Evolutionary conservation across 2,888 invertebrate species (phyloP).

Genomic region (Adela reaumurella): DNA sequence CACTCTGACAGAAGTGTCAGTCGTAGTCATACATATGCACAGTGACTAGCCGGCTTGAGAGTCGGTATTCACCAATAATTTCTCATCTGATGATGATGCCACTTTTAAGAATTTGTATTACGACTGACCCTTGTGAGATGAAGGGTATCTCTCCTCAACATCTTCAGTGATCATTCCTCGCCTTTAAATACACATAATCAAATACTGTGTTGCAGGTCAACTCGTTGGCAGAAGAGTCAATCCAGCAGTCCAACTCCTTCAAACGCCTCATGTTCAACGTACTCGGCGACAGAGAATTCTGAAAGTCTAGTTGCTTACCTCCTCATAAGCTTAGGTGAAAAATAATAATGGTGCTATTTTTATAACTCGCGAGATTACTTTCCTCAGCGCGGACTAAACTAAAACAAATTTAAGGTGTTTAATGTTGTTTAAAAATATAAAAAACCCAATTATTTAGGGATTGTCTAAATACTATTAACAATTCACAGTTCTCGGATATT

Average conservation of each 20-base stretch:
- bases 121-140: too few relatives aligned
- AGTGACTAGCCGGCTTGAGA: too few relatives aligned
- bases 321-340: neutral
- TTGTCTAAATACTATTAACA: neutral
- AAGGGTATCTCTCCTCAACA: too few relatives aligned
- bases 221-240: constrained; percentile 71
- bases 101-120: too few relatives aligned
- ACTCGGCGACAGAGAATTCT: constrained; percentile 71
- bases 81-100: too few relatives aligned
- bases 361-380: neutral
- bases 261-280: constrained; percentile 91
- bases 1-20: too few relatives aligned
- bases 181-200: neutral
- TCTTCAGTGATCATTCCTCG: too few relatives aligned
- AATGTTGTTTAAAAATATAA: neutral
- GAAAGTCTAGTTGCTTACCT: constrained; percentile 15
- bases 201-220: constrained; percentile 51
- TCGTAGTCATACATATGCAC: too few relatives aligned
- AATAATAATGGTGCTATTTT: neutral
- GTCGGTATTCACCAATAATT: too few relatives aligned
- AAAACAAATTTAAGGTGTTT: neutral
- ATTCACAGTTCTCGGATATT: constrained; percentile 38
- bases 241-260: constrained; percentile 90
- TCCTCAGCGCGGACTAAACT: neutral
- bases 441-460: neutral